Percentiles rank a stretch among this genome's conserved stretches.
Conservation (phyloP, 2,797 vertebrate species). For the Loris lydekkerianus region DNA sequence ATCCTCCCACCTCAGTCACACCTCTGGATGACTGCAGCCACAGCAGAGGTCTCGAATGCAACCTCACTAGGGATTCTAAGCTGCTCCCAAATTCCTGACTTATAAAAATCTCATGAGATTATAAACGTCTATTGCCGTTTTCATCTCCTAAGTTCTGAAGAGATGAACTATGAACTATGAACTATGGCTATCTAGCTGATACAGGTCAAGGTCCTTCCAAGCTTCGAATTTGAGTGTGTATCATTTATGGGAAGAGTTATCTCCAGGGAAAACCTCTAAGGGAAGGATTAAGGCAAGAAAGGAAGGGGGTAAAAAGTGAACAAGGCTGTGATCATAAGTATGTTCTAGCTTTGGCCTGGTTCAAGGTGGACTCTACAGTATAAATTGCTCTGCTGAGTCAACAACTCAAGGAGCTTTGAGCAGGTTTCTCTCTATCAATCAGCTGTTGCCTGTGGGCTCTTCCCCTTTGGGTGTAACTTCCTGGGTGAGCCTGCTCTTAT, state of each 20-base stretch:
- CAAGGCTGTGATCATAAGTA: no score
- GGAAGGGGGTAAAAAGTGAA: background rate
- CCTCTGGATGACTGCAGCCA: background rate
- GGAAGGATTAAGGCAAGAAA: background rate
- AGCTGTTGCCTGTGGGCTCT: background rate
- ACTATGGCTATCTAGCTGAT: no score
- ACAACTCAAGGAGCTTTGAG: background rate
- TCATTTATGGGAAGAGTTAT: background rate
- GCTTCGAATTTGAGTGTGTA: accelerated
- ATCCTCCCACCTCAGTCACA: background rate
- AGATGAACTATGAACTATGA: no score
- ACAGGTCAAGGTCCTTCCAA: background rate
- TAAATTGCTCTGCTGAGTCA: background rate
- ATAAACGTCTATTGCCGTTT: background rate
- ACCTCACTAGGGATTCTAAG: background rate
- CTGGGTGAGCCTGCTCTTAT: background rate
- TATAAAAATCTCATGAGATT: background rate
- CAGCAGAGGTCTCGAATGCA: accelerated
- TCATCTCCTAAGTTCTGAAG: background rate
- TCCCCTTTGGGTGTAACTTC: background rate
- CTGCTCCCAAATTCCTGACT: background rate
- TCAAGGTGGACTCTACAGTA: background rate
- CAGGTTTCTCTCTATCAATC: no score
- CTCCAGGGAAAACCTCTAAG: background rate
- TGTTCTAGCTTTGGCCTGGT: background rate